phyloP scores from a whole-genome alignment of 2,113 vertebrate genomes.

The Diphyllodes magnificus region DNA sequence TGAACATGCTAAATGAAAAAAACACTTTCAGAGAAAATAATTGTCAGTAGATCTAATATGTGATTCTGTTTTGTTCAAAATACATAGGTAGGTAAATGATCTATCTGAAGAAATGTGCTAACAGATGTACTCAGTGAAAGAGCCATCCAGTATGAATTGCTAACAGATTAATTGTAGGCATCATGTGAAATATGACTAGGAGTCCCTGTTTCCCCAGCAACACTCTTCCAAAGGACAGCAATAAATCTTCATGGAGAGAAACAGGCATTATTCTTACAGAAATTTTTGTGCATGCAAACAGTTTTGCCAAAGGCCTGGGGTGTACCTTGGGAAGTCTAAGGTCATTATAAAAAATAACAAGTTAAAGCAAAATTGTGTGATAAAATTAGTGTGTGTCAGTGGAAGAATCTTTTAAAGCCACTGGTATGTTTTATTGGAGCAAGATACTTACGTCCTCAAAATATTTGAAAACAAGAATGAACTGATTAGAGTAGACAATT shows the following conservation, averaged over 20 bases:
- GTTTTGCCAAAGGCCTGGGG: not conserved
- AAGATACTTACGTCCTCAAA: not conserved
- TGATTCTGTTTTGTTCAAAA: not conserved
- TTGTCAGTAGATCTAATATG: not conserved
- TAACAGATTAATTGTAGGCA: constrained; percentile 19
- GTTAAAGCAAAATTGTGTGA: not conserved
- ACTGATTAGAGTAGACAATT: not conserved
- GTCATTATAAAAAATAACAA: not conserved
- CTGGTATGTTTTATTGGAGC: not conserved
- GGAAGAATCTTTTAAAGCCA: not conserved
- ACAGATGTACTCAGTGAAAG: not conserved
- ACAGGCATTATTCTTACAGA: not conserved
- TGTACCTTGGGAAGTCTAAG: not conserved
- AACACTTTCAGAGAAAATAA: not conserved
- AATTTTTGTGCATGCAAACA: not conserved
- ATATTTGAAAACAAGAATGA: not conserved
- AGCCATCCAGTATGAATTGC: not conserved
- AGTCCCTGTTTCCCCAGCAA: constrained; percentile 44
- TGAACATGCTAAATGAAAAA: not conserved
- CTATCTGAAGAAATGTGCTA: not conserved
- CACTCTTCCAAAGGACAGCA: not conserved
- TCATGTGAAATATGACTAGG: constrained; percentile 53
- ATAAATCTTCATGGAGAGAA: not conserved
- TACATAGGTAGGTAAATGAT: not conserved
- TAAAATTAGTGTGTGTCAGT: not conserved